Evolutionary conservation across 23 tunicate genomes (phyloP).

Genomic region (Ascidia mentula): DNA sequence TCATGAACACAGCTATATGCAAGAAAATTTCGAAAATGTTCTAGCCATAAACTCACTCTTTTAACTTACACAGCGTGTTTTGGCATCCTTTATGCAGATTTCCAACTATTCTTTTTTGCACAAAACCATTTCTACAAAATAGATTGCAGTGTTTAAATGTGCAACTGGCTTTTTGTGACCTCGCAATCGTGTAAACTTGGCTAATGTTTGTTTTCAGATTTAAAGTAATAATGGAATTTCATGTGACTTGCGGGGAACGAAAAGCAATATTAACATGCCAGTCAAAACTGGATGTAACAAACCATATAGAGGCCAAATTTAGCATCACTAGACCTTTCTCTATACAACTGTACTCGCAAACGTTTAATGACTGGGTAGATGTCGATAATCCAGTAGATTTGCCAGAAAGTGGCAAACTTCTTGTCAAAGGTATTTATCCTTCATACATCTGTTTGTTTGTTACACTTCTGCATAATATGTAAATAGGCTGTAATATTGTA

Average conservation of each 20-base stretch:
- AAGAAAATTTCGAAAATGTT: too few species aligned
- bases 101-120: not conserved
- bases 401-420: conserved; percentile 11
- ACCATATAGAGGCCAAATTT: not conserved
- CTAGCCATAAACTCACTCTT: too few species aligned
- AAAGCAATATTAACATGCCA: not conserved
- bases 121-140: not conserved
- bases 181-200: not conserved
- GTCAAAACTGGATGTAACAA: not conserved
- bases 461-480: not conserved
- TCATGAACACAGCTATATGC: too few species aligned
- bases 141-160: not conserved
- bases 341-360: not conserved
- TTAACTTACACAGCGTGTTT: not conserved
- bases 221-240: not conserved
- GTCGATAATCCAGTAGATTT: not conserved
- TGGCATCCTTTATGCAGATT: not conserved
- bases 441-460: not conserved
- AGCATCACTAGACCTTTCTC: not conserved
- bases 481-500: not conserved
- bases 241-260: not conserved
- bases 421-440: not conserved
- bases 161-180: not conserved
- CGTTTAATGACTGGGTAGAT: conserved; percentile 7
- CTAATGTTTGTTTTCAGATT: conserved; percentile 1